Conservation (phyloP, 2,888 invertebrate species). For the Diaprepes abbreviatus region DNA sequence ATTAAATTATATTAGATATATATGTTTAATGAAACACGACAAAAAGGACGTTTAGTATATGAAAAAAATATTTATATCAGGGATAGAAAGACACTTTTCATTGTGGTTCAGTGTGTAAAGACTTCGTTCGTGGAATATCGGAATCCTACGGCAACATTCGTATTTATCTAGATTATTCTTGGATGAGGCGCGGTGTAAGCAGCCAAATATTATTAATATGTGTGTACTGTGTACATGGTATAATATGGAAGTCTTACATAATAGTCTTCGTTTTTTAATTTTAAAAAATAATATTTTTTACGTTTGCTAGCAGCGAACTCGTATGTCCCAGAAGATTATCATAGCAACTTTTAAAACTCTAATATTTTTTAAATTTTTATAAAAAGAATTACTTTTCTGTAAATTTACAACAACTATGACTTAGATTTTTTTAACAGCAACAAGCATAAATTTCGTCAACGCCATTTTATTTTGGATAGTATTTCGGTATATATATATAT, state of each 20-base stretch:
- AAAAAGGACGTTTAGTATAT: conserved; percentile 60
- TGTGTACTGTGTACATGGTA: conserved; percentile 66
- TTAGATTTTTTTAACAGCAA: no score
- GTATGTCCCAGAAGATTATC: no score
- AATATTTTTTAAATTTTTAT: no score
- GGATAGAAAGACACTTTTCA: conserved; percentile 60
- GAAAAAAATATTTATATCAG: conserved; percentile 48
- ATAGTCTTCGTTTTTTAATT: conserved; percentile 13
- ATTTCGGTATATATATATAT: no score
- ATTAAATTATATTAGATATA: conserved; percentile 25
- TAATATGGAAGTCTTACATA: conserved; percentile 11
- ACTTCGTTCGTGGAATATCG: conserved; percentile 51
- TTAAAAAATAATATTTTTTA: not conserved
- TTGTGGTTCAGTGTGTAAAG: conserved; percentile 59
- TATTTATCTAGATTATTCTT: conserved; percentile 39
- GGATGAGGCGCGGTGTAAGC: conserved; percentile 30
- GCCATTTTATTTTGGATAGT: no score
- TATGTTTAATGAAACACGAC: conserved; percentile 34
- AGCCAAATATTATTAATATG: conserved; percentile 56
- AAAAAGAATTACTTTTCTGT: no score
- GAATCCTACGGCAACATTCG: conserved; percentile 17
- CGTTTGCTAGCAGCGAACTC: no score
- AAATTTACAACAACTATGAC: no score
- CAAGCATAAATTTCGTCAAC: no score
- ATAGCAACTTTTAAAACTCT: no score